Base-by-base conservation (phyloP, 2,113 vertebrate genomes). In the Chrysochloris asiatica region DNA sequence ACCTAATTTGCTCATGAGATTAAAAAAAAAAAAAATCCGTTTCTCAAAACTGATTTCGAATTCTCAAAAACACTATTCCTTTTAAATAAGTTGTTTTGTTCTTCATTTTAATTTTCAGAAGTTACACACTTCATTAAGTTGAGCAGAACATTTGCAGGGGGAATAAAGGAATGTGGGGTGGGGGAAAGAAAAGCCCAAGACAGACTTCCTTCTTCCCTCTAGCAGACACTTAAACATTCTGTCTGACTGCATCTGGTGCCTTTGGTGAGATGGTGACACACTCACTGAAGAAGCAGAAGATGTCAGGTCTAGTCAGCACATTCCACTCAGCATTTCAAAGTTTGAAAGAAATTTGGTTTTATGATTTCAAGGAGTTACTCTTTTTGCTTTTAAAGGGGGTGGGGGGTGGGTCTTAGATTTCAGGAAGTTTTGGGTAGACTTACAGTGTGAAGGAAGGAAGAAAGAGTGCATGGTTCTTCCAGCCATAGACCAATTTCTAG, bases 21-120 rank as follows among this genome's bases (percentile, higher is more conserved):
- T n/a, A n/a, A n/a, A n/a, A n/a, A n/a, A n/a, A n/a, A 83, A 13
- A 82, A 88, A 67, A 43, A 41, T 63, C 38, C 12, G 30, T 67
- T 50, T 65, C 92, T 91, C 30, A 95, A 95, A 97, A 77, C 65
- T 4, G 92, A 90, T 86, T 63, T 54, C 93, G 93, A 95, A 50
- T 36, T 8, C 88, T 47, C 36, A 21, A 38, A 67, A 84, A 33
- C 78, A 89, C 52, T 17, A 80, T 76, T 56, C 26, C 33, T 88
- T 92, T 93, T 90, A 90, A 95, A 76, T 80, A 94, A 96, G 75
- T 61, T 93, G 48, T 50, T 86, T 96, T 73, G 30, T 90, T 95
- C 94, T 95, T 81, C 36, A 85, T 91, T 91, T 96, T 90, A 52
- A 92, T 86, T 93, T 83, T 83, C 92, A 83, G 48, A 72, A 93